Evolutionary conservation across 1,140 invertebrate species (phyloP).

Genomic region (Ridgeia piscesae): DNA sequence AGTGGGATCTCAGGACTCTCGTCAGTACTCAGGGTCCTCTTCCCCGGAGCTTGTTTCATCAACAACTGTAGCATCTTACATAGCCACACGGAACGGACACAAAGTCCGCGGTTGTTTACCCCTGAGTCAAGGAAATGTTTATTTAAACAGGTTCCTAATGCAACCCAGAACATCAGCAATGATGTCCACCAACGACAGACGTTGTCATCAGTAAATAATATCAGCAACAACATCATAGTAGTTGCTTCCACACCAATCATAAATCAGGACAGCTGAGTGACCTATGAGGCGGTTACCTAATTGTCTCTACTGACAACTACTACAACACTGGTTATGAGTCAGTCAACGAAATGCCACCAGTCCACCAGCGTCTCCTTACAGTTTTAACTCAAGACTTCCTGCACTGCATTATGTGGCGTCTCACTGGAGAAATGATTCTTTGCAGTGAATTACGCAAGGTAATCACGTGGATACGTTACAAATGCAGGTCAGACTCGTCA

Average conservation of each 20-base stretch:
- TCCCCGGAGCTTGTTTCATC: background rate
- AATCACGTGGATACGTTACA: background rate
- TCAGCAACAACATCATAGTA: background rate
- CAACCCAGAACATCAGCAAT: background rate
- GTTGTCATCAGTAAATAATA: background rate
- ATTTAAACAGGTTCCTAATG: background rate
- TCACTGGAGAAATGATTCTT: background rate
- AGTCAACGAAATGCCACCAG: background rate
- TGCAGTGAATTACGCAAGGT: background rate
- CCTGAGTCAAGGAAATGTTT: background rate
- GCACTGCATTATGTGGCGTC: background rate
- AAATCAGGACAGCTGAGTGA: background rate
- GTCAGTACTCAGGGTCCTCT: no score
- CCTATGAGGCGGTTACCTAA: background rate
- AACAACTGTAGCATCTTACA: background rate
- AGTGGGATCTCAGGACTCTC: no score
- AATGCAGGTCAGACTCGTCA: background rate
- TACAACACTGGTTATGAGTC: background rate
- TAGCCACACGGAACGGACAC: background rate
- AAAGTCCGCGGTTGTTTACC: background rate
- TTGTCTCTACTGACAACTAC: background rate
- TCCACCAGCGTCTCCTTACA: background rate
- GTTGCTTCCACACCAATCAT: background rate
- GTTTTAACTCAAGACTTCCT: background rate
- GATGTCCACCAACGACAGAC: background rate